Evolutionary conservation across 1,140 invertebrate genomes (phyloP), one percentile per base, ranked within the genome.

Genomic region (Saxidomus purpurata): DNA sequence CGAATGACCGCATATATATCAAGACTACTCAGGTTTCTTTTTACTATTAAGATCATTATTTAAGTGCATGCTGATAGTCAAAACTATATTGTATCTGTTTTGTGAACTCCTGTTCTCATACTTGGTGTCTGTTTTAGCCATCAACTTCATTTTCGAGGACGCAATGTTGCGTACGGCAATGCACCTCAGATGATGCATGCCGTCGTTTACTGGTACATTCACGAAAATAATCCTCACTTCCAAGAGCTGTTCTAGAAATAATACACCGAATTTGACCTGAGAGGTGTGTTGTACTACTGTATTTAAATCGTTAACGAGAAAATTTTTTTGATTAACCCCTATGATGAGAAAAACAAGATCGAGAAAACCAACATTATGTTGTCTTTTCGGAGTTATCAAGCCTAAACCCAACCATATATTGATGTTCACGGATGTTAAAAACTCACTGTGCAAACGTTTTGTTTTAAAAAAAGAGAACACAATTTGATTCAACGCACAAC

Each of bases 231-330:
- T 47, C 34, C 74, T 40, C 34, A 77, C 13, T 77, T 77, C 25
- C 34, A 77, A 43, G 34, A 38, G 8, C 40, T 77, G 74, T 43
- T 77, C 25, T 19, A 47, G 8, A 15, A 28, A 28, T 11, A 22
- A 38, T 77, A 77, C 40, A 43, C 6, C 8, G 11, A 36, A 43
- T 11, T 43, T 17, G 38, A 77, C 40, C n/a, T 77, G n/a, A 38
- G 25, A 19, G 74, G 74, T 11, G 43, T 13, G 13, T 77, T 77
- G 74, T 77, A 77, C 34, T 36, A 40, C n/a, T 77, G 74, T 77
- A 38, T 8, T 2, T 11, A 9, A 11, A 77, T 43, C 40, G 40
- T 77, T 43, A 36, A 40, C 22, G 40, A 25, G 11, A 77, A 77
- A 77, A 4, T 28, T 3, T 4, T 11, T 6, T 47, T 77, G 40